These are phyloP conservation scores for Gasteruption jaculator DNA, from an alignment of 2,888 invertebrate genomes.

Conservation along the genomic window DNA sequence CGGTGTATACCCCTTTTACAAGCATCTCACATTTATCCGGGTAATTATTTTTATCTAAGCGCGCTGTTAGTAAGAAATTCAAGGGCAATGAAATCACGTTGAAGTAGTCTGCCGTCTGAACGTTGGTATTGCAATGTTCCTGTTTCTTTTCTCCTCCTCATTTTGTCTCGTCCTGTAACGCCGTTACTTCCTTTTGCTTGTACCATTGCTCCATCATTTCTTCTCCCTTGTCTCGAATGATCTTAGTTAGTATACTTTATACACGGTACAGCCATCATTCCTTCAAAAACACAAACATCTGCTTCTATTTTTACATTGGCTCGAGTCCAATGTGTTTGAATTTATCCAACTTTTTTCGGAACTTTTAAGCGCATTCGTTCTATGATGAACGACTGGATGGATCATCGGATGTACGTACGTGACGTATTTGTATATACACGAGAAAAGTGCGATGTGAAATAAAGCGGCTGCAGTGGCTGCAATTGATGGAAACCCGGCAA, in stretches of 20 bases:
- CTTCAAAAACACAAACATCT: conserved; percentile 46
- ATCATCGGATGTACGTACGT: conserved; percentile 36
- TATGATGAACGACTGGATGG: conserved; percentile 45
- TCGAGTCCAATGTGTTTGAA: conserved; percentile 48
- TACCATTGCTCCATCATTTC: too few relatives aligned
- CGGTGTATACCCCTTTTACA: conserved; percentile 25
- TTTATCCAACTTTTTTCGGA: too few relatives aligned
- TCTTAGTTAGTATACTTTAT: not conserved
- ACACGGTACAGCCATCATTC: conserved; percentile 16
- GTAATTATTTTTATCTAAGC: conserved; percentile 49
- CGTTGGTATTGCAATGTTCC: too few relatives aligned
- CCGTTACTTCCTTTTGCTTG: conserved; percentile 22
- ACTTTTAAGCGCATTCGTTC: conserved; percentile 41
- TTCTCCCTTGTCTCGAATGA: not conserved
- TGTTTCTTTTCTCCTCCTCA: conserved; percentile 7
- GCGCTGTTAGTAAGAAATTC: conserved; percentile 41
- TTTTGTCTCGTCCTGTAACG: conserved; percentile 22
- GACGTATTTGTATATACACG: conserved; percentile 7
- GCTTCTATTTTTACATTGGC: conserved; percentile 52
- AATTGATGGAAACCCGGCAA: too few relatives aligned
- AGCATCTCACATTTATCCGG: conserved; percentile 34
- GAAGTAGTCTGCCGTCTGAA: conserved; percentile 25
- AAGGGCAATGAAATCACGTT: conserved; percentile 45
- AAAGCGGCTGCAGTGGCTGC: conserved; percentile 6
- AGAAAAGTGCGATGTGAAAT: conserved; percentile 9